A percentile compares a stretch with the other conserved stretches of the same genome.
Conservation (phyloP, 2,797 vertebrate species). For the Falco peregrinus region DNA sequence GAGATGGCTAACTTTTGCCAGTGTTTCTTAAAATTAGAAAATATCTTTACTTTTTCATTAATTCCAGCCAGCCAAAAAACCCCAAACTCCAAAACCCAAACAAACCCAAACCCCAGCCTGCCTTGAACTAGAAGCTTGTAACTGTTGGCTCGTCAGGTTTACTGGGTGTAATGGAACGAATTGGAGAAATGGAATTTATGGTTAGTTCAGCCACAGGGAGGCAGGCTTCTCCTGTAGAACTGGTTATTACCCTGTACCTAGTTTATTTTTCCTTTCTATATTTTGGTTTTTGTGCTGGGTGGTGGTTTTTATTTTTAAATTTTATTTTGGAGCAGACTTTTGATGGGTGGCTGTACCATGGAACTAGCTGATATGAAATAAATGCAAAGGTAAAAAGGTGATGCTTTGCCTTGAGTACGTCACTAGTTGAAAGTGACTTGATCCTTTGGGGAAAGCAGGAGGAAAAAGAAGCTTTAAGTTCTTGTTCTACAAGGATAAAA, state of each 20-base stretch:
- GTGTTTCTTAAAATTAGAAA: background rate
- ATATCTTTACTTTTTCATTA: background rate
- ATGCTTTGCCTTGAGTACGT: background rate
- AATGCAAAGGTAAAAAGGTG: background rate
- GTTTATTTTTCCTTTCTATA: background rate
- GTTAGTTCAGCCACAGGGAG: slow-evolving; percentile 40
- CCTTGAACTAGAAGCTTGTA: background rate
- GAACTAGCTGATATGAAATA: background rate
- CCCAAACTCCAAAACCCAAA: rapidly evolving
- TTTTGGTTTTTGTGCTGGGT: background rate
- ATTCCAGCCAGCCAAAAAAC: rapidly evolving
- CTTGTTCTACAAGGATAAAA: background rate
- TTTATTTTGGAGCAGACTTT: background rate
- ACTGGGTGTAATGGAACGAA: background rate
- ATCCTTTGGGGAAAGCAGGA: background rate
- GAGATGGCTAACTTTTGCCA: background rate
- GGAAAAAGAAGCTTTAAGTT: background rate
- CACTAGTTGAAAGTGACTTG: background rate
- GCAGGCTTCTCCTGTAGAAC: slow-evolving; percentile 39
- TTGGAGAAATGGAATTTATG: background rate
- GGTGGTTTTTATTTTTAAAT: background rate
- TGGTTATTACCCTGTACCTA: background rate
- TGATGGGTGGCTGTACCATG: background rate
- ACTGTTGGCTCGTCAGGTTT: background rate
- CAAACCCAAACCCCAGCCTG: background rate